Base-by-base conservation (phyloP, 1,140 invertebrate species). In the Drosophila ficusphila region DNA sequence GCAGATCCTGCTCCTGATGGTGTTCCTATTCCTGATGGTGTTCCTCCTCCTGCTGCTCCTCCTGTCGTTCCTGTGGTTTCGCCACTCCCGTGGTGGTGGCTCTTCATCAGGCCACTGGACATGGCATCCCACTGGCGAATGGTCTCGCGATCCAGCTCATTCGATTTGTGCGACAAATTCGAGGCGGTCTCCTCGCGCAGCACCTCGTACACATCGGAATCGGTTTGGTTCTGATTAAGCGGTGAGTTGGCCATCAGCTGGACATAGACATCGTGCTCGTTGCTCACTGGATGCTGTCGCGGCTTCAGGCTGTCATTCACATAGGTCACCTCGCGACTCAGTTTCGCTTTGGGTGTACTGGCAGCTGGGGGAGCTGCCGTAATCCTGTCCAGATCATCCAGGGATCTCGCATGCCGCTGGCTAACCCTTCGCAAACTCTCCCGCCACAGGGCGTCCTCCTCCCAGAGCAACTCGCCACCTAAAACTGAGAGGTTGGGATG, bases 101-200 rank as follows among this genome's bases (percentile, higher is more conserved):
- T 92, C 86, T 93, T 94, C 93, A 93, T 92, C 49, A 93, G 89
- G 70, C 93, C 96, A 93, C 96, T 96, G 38, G 96, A 97, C 94
- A 97, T 93, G 62, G 96, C 93, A 92, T 97, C 96, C 96, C 96
- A 97, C 85, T 97, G 96, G 27, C 96, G 93, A 70, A 97, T 93
- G 71, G 96, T 96, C 92, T 97, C 96, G 76, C 96, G 94, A 92
- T 97, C 96, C 73, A 96, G 94, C 90, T 96, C 95, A 92, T 94
- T 94, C 47, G 93, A 93, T 58, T 92, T 91, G 38, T 86, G 79
- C 9, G 88, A 91, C 36, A 88, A 68, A 69, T 89, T 81, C 3
- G 88, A 91, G 19, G 64, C 76, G 0, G 82, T 86, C 34, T 91
- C 90, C 31, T 89, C 89, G 0, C 90, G 83, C 60, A 91, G 49